phyloP scores from a whole-genome alignment of 2,113 vertebrate species.

The Lota lota region DNA sequence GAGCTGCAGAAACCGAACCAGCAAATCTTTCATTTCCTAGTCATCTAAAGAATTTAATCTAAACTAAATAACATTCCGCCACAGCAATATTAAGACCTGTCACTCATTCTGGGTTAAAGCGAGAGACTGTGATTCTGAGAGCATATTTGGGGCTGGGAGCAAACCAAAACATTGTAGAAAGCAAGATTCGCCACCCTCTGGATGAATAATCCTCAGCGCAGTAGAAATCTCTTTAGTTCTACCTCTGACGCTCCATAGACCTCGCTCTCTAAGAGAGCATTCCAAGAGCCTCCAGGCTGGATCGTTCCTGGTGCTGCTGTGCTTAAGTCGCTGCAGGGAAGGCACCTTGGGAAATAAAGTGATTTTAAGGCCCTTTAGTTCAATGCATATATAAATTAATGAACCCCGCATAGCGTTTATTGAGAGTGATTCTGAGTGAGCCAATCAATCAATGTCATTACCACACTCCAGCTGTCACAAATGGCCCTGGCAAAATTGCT shows the following conservation, averaged over 20 bases:
- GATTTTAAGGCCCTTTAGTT: conserved; percentile 34
- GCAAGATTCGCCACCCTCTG: conserved; percentile 33
- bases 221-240: conserved; percentile 38
- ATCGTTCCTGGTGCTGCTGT: conserved; percentile 23
- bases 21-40: no score
- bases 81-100: conserved; percentile 21
- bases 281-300: conserved; percentile 44
- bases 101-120: conserved; percentile 40
- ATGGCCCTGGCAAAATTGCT: conserved; percentile 21
- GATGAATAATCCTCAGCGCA: conserved; percentile 35
- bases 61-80: no score
- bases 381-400: conserved; percentile 37
- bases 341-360: conserved; percentile 31
- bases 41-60: no score
- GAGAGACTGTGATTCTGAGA: conserved; percentile 18
- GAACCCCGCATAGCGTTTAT: conserved; percentile 34
- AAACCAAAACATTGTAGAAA: conserved; percentile 35
- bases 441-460: conserved; percentile 28
- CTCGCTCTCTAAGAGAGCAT: conserved; percentile 35
- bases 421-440: conserved; percentile 23
- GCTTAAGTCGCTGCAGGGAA: conserved; percentile 13
- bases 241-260: conserved; percentile 43
- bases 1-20: no score
- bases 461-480: conserved; percentile 29
- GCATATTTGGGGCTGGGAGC: conserved; percentile 3